These are phyloP conservation scores for Dendrolimus punctatus DNA, from an alignment of 1,140 invertebrate species.

Conservation along the genomic window DNA sequence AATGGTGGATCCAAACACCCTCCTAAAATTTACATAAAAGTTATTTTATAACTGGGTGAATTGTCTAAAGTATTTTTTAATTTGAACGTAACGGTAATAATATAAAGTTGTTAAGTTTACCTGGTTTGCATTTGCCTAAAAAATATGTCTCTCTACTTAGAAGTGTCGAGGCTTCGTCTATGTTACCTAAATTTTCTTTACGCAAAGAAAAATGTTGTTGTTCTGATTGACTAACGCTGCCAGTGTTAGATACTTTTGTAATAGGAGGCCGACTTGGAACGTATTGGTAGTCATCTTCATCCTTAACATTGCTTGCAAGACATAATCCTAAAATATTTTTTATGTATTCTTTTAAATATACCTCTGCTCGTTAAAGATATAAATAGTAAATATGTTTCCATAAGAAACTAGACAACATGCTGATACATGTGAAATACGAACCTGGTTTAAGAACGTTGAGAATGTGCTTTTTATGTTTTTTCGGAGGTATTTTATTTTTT, in stretches of 20 bases:
- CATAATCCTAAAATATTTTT: slow-evolving; percentile 30
- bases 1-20: slow-evolving; percentile 59
- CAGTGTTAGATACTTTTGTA: neutral
- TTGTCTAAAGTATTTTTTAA: too few relatives aligned
- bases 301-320: slow-evolving; percentile 29
- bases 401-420: neutral
- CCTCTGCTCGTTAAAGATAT: neutral
- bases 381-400: neutral
- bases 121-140: slow-evolving; percentile 56
- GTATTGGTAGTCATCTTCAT: slow-evolving; percentile 26
- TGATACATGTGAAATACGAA: slow-evolving; percentile 9
- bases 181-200: slow-evolving; percentile 16
- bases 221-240: slow-evolving; percentile 11
- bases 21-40: slow-evolving; percentile 23
- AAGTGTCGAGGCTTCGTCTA: slow-evolving; percentile 3
- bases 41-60: too few relatives aligned
- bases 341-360: neutral
- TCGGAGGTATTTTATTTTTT: slow-evolving; percentile 17
- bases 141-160: slow-evolving; percentile 21
- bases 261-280: neutral
- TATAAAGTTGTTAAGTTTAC: slow-evolving; percentile 15
- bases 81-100: neutral
- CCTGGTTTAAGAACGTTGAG: slow-evolving; percentile 37
- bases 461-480: slow-evolving; percentile 34
- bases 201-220: slow-evolving; percentile 19